A percentile compares a stretch with the other conserved stretches of the same genome.
phyloP scores from a whole-genome alignment of 1,140 invertebrate genomes.

The Lepidurus apus region DNA sequence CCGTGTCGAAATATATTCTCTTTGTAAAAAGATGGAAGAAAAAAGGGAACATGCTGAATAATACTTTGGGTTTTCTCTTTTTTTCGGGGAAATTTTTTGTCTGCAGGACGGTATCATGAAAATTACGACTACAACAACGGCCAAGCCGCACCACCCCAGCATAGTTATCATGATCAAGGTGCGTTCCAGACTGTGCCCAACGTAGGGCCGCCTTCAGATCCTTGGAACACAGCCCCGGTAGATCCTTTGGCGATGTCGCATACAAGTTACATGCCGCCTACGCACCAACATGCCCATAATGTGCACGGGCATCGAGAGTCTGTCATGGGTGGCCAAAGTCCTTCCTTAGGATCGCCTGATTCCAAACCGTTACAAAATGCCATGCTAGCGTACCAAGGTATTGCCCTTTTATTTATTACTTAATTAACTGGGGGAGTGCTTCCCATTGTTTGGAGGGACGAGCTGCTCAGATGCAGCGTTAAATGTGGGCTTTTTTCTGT shows the following conservation, averaged over 20 bases:
- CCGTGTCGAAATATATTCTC: background rate
- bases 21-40: background rate
- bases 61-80: slow-evolving; percentile 28
- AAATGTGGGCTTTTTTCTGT: too few species aligned
- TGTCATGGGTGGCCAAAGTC: slow-evolving; percentile 35
- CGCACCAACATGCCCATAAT: slow-evolving; percentile 24
- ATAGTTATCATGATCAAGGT: slow-evolving; percentile 26
- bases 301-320: slow-evolving; percentile 2
- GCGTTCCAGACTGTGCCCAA: slow-evolving; percentile 32
- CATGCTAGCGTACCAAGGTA: slow-evolving; percentile 64
- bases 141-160: slow-evolving; percentile 15
- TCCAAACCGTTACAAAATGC: slow-evolving; percentile 67
- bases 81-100: background rate
- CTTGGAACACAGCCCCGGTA: slow-evolving; percentile 24
- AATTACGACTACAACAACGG: background rate
- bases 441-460: too few species aligned
- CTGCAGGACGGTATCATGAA: slow-evolving; percentile 30
- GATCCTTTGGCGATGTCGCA: background rate
- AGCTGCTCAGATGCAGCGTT: too few species aligned
- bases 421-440: background rate
- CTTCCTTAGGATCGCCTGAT: slow-evolving; percentile 46
- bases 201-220: slow-evolving; percentile 28
- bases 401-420: slow-evolving; percentile 28
- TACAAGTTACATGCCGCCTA: background rate
- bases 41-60: background rate